These are phyloP conservation scores for Lithophane leautieri DNA, from an alignment of 2,888 invertebrate species.

Conservation along the genomic window DNA sequence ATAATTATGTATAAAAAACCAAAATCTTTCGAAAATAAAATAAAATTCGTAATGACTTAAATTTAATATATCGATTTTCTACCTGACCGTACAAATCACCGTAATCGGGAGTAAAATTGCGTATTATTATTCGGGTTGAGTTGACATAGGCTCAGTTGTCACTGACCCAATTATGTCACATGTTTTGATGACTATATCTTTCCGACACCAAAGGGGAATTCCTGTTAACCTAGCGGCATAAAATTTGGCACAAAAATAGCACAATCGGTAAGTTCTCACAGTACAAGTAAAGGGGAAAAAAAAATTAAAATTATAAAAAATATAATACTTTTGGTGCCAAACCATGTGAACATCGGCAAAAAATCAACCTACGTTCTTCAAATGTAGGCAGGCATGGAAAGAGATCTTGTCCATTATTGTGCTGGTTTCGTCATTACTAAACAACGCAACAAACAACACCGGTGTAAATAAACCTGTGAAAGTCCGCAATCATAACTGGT, in stretches of 20 bases:
- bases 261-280: too few species aligned
- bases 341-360: slow-evolving; percentile 9
- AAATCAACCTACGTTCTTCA: background rate
- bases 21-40: too few species aligned
- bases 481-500: background rate
- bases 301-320: background rate
- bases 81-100: too few species aligned
- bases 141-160: too few species aligned
- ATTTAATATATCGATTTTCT: too few species aligned
- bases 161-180: background rate
- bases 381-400: slow-evolving; percentile 10
- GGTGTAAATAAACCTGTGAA: background rate
- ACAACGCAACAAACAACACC: too few species aligned
- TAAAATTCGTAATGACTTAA: too few species aligned
- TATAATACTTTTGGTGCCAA: slow-evolving; percentile 15
- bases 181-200: background rate
- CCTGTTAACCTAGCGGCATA: background rate
- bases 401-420: background rate
- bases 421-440: slow-evolving; percentile 4
- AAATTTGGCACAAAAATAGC: background rate
- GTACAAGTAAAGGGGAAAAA: background rate
- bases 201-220: background rate
- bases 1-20: too few species aligned
- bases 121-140: too few species aligned
- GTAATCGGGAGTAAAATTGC: too few species aligned